Percentiles rank a stretch among this genome's conserved stretches.
phyloP scores from a whole-genome alignment of 2,888 invertebrate species.

The Megalurothrips usitatus region DNA sequence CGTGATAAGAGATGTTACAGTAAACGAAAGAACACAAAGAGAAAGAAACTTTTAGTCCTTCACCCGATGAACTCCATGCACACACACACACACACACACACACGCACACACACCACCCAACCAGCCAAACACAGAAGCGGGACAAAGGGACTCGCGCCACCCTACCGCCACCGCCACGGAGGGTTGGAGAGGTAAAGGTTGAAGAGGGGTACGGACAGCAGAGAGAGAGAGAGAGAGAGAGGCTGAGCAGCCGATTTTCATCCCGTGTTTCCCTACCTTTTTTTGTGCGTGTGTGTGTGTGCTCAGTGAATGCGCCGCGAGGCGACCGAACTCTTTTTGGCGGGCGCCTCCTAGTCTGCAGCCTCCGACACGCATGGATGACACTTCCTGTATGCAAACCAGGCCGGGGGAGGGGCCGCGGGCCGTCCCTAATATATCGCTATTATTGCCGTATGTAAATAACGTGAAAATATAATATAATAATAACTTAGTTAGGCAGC shows the following conservation, averaged over 20 bases:
- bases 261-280: no score
- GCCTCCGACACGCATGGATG: conserved; percentile 12
- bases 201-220: background rate
- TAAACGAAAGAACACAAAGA: no score
- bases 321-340: background rate
- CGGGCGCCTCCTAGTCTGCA: background rate
- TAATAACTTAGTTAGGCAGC: conserved; percentile 8
- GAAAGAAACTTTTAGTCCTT: no score
- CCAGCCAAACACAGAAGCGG: no score
- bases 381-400: conserved; percentile 26
- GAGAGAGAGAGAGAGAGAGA: background rate
- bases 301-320: background rate
- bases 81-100: no score
- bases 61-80: background rate
- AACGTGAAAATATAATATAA: conserved; percentile 25
- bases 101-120: no score
- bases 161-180: no score
- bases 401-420: background rate
- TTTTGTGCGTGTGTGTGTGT: background rate
- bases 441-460: conserved; percentile 27
- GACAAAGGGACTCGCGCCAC: no score
- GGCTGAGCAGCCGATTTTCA: background rate
- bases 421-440: conserved; percentile 15
- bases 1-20: no score
- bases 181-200: no score